These are phyloP conservation scores for Andrena trimmerana DNA, from an alignment of 2,888 invertebrate species.

Conservation along the genomic window DNA sequence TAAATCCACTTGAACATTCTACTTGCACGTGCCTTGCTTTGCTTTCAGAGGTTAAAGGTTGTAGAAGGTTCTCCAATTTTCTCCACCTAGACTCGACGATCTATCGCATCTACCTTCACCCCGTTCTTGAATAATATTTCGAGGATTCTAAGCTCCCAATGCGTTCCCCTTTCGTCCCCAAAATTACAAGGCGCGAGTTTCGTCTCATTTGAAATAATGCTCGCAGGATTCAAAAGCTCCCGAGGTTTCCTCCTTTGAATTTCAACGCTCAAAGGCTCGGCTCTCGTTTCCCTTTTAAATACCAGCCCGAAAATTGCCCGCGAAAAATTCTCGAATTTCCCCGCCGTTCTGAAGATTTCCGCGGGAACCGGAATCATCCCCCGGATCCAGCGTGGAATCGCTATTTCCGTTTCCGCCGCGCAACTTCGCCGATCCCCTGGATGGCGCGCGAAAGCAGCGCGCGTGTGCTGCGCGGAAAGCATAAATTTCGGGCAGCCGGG, in stretches of 20 bases:
- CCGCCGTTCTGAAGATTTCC: not conserved
- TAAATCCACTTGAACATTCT: too few relatives aligned
- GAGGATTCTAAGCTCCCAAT: too few relatives aligned
- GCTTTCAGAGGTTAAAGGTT: too few relatives aligned
- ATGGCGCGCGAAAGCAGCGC: constrained; percentile 1
- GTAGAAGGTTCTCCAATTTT: too few relatives aligned
- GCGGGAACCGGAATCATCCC: not conserved
- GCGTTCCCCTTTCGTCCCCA: too few relatives aligned
- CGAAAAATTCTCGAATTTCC: not conserved
- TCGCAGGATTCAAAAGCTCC: too few relatives aligned
- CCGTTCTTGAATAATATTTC: too few relatives aligned
- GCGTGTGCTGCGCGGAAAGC: constrained; percentile 29
- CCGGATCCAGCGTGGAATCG: constrained; percentile 11
- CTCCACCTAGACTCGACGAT: too few relatives aligned
- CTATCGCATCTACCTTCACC: too few relatives aligned
- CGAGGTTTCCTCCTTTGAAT: not conserved
- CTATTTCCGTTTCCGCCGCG: constrained; percentile 7
- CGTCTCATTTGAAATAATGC: too few relatives aligned
- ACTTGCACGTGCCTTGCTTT: too few relatives aligned
- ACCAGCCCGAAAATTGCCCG: not conserved
- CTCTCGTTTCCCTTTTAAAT: not conserved
- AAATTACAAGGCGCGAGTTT: too few relatives aligned
- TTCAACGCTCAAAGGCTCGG: not conserved
- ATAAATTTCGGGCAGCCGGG: constrained; percentile 38
- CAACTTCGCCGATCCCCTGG: constrained; percentile 17